Evolutionary conservation across 1,140 invertebrate genomes (phyloP).

Genomic region (Meteorus sp.): DNA sequence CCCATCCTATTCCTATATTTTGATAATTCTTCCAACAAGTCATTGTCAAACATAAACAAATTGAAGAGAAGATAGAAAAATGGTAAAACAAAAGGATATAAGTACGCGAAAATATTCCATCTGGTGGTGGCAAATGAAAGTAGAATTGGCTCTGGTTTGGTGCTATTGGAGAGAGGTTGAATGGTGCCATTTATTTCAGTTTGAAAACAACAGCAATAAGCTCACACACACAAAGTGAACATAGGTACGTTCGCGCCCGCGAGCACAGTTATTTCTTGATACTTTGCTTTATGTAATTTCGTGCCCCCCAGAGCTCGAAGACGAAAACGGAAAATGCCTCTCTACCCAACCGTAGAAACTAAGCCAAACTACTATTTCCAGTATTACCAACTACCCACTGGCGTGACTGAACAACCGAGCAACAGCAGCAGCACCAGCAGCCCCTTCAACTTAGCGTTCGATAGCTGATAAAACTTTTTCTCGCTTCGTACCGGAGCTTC

Average conservation of each 20-base stretch:
- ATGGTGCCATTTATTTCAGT: conserved; percentile 45
- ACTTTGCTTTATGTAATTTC: conserved; percentile 50
- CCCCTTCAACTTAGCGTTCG: too few species aligned
- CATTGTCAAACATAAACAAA: too few species aligned
- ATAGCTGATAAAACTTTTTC: conserved; percentile 49
- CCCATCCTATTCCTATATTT: too few species aligned
- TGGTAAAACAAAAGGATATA: too few species aligned
- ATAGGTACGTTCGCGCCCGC: too few species aligned
- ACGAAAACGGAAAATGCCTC: too few species aligned
- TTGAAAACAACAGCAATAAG: conserved; percentile 56
- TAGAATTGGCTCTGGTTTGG: neutral
- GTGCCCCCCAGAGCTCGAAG: conserved; percentile 23
- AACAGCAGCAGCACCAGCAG: too few species aligned
- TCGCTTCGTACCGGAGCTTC: conserved; percentile 7
- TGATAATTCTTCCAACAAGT: too few species aligned
- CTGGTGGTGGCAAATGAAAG: neutral
- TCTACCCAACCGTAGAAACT: conserved; percentile 39
- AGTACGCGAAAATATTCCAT: conserved; percentile 12
- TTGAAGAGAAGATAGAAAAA: too few species aligned
- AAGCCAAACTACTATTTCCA: conserved; percentile 41
- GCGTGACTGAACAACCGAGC: too few species aligned
- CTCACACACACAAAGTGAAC: conserved; percentile 33
- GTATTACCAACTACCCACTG: conserved; percentile 26
- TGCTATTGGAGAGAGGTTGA: neutral
- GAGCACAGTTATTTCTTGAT: conserved; percentile 54